Evolutionary conservation across 2,113 vertebrate genomes (phyloP).

Genomic region (Tiliqua scincoides): DNA sequence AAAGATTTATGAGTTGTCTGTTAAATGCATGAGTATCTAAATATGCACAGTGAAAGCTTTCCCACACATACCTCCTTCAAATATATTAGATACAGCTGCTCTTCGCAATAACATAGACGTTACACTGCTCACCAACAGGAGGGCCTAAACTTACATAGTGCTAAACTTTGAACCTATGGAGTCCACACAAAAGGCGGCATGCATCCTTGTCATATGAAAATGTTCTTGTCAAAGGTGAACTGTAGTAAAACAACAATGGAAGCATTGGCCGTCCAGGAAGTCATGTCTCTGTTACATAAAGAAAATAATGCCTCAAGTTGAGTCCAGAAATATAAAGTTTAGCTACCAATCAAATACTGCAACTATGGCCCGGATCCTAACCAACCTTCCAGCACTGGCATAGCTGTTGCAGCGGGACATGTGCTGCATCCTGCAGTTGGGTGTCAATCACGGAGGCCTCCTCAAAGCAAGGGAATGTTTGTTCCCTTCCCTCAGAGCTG

Average conservation of each 20-base stretch:
- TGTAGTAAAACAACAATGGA: neutral
- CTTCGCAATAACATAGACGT: slow-evolving; percentile 47
- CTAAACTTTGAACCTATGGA: slow-evolving; percentile 26
- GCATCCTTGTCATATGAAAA: slow-evolving; percentile 19
- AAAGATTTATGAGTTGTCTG: slow-evolving; percentile 67
- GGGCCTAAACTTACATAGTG: slow-evolving; percentile 2
- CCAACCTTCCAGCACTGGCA: too few species aligned
- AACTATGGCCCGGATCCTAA: too few species aligned
- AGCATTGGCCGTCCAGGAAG: neutral
- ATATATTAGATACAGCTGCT: slow-evolving; percentile 62
- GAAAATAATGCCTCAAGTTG: slow-evolving; percentile 21
- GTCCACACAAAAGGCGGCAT: neutral
- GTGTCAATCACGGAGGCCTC: too few species aligned
- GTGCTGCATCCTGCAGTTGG: too few species aligned
- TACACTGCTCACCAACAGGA: slow-evolving; percentile 29
- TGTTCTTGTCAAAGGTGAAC: neutral
- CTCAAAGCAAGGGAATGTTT: too few species aligned
- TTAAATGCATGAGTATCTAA: slow-evolving; percentile 54
- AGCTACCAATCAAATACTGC: neutral
- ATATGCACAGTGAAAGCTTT: slow-evolving; percentile 52
- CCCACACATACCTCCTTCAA: slow-evolving; percentile 36
- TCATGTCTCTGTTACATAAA: neutral
- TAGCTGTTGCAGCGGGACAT: too few species aligned
- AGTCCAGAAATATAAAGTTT: neutral
- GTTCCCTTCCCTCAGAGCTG: too few species aligned